These are phyloP conservation scores for Drosophila carrolli DNA, from an alignment of 1,140 invertebrate species.

Conservation along the genomic window DNA sequence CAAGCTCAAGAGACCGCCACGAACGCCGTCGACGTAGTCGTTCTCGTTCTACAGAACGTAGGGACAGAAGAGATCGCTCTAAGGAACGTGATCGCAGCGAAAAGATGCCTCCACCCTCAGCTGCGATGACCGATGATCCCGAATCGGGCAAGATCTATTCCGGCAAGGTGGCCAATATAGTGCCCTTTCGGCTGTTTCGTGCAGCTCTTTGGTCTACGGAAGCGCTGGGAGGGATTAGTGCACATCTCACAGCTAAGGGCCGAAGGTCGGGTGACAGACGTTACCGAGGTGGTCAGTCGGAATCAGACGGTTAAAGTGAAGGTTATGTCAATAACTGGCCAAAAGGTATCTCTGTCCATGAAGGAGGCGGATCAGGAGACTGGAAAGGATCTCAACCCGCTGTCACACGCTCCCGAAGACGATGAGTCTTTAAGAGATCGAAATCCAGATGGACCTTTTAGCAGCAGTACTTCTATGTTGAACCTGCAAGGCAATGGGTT, in stretches of 20 bases:
- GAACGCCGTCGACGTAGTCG: conserved; percentile 34
- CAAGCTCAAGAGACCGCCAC: conserved; percentile 34
- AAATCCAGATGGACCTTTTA: conserved; percentile 93
- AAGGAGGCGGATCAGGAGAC: conserved; percentile 99
- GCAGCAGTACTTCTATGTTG: conserved; percentile 87
- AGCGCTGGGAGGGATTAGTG: conserved; percentile 97
- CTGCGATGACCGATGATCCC: conserved; percentile 87
- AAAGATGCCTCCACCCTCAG: conserved; percentile 75
- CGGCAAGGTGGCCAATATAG: conserved; percentile 97
- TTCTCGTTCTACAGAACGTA: conserved; percentile 47
- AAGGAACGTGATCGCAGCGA: conserved; percentile 62
- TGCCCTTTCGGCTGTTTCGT: conserved; percentile 99
- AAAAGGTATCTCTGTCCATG: conserved; percentile 98
- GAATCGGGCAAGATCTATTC: conserved; percentile 93
- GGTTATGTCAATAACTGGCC: conserved; percentile 94
- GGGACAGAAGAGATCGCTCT: conserved; percentile 70
- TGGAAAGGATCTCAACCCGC: conserved; percentile 97
- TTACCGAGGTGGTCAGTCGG: conserved; percentile 95
- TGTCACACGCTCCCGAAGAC: conserved; percentile 87
- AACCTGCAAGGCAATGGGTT: conserved; percentile 87
- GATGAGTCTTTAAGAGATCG: conserved; percentile 89
- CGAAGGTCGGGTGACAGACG: conserved; percentile 97
- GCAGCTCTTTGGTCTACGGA: conserved; percentile 95
- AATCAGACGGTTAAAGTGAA: conserved; percentile 97
- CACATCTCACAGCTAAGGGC: conserved; percentile 98